Evolutionary conservation across 2,888 invertebrate genomes (phyloP), one percentile per base, ranked within the genome.

Genomic region (Archips xylosteana): DNA sequence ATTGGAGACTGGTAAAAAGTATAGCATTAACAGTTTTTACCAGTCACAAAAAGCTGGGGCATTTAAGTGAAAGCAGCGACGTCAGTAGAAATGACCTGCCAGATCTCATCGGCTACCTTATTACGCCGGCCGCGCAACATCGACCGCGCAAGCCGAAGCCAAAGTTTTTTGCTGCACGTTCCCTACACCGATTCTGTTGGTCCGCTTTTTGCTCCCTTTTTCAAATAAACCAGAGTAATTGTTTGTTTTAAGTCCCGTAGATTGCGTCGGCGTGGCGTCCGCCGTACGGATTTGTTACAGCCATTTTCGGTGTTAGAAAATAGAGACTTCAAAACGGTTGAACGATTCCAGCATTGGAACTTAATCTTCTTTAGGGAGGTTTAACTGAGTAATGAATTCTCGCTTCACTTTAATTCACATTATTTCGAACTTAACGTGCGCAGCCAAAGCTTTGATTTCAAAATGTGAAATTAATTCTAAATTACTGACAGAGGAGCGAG

Each of bases 151-250:
- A 87, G 86, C 88, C 84, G 82, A 84, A 82, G 81, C 82, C 82
- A 78, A 83, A 85, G 83, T 89, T 94, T 94, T 93, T 94, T 92
- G 90, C 91, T 82, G 85, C 88, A 86, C 90, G 85, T 88, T 89
- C 90, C 91, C 92, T 89, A 90, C 91, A 91, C 85, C 91, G 89
- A 92, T 92, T 92, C 91, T 91, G 92, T 92, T 93, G 92, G 92
- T 89, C 85, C 80, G 82, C 84, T 91, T 94, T 93, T 94, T 94
- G 93, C 89, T 88, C 86, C 87, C 84, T 88, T 91, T 90, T 90
- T 89, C 90, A 92, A 94, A 93, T 90, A 93, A 92, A 92, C 89
- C 89, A 82, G 89, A 92, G 92, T 93, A 94, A 94, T 94, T 94
- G 94, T 94, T 94, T 94, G 94, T 94, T 94, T 92, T 94, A 94